Percentiles rank a stretch among this genome's conserved stretches.
These are phyloP conservation scores for Apamea sordens DNA, from an alignment of 2,888 invertebrate genomes.

Conservation along the genomic window DNA sequence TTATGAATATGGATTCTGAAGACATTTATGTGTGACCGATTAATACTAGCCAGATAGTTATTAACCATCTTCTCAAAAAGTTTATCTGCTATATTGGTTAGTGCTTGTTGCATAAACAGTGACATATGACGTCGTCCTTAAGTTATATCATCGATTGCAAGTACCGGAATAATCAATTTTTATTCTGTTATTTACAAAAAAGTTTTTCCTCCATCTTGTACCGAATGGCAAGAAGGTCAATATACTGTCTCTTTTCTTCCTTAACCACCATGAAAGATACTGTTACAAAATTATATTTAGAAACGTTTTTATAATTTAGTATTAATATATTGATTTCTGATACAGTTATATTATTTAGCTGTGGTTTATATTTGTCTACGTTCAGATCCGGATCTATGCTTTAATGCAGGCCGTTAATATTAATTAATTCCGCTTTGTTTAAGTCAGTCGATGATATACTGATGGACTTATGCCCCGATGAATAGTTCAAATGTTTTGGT, in stretches of 20 bases:
- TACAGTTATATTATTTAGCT: constrained; percentile 43
- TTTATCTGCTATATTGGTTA: background rate
- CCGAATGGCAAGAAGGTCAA: constrained; percentile 41
- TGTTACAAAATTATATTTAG: constrained; percentile 46
- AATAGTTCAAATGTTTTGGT: constrained; percentile 10
- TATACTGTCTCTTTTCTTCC: constrained; percentile 43
- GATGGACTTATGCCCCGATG: constrained; percentile 11
- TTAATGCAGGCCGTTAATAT: constrained; percentile 34
- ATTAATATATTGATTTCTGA: constrained; percentile 46
- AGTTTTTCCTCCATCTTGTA: background rate
- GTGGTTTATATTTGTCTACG: constrained; percentile 24
- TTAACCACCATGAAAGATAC: constrained; percentile 37
- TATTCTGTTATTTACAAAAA: constrained; percentile 7
- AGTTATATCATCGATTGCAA: constrained; percentile 23
- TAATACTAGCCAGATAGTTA: background rate
- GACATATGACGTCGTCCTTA: constrained; percentile 10
- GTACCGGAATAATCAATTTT: constrained; percentile 25
- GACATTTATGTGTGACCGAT: background rate
- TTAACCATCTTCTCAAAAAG: constrained; percentile 6
- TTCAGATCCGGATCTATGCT: constrained; percentile 44
- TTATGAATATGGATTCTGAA: background rate
- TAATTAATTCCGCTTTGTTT: constrained; percentile 49
- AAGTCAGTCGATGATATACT: constrained; percentile 25
- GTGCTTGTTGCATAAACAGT: constrained; percentile 22
- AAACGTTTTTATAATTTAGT: constrained; percentile 50